A percentile compares a stretch with the other conserved stretches of the same genome.
Conservation (phyloP, 2,888 invertebrate species). For the Parnassius orleans region DNA sequence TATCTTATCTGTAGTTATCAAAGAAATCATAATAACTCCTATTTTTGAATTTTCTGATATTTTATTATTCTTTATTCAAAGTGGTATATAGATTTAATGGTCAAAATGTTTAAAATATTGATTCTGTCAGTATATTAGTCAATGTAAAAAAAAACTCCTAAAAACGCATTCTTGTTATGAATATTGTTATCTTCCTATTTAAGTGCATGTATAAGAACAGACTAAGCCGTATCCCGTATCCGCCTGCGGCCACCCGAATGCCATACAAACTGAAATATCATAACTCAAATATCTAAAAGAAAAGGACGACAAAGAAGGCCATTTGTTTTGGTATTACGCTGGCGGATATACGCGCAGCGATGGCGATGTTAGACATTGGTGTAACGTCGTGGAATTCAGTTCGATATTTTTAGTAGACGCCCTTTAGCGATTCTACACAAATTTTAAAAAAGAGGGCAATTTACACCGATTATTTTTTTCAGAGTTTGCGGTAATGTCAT, state of each 20-base stretch:
- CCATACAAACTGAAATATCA: conserved; percentile 45
- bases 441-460: conserved; percentile 50
- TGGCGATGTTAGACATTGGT: conserved; percentile 39
- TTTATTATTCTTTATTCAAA: too few relatives aligned
- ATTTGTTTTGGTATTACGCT: conserved; percentile 75
- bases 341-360: conserved; percentile 54
- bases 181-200: conserved; percentile 31
- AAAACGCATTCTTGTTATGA: too few relatives aligned
- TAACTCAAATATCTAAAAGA: conserved; percentile 66
- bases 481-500: conserved; percentile 24
- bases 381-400: conserved; percentile 42
- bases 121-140: too few relatives aligned
- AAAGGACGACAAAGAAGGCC: conserved; percentile 62
- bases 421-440: conserved; percentile 40
- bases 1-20: too few relatives aligned
- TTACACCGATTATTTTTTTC: conserved; percentile 42
- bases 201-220: conserved; percentile 38
- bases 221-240: conserved; percentile 51
- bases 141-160: too few relatives aligned
- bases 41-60: too few relatives aligned
- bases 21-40: too few relatives aligned
- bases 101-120: too few relatives aligned
- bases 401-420: conserved; percentile 52
- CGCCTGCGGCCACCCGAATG: conserved; percentile 40
- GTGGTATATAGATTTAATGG: too few relatives aligned